Conservation (phyloP, 2,113 vertebrate genomes). For the Mastomys coucha region DNA sequence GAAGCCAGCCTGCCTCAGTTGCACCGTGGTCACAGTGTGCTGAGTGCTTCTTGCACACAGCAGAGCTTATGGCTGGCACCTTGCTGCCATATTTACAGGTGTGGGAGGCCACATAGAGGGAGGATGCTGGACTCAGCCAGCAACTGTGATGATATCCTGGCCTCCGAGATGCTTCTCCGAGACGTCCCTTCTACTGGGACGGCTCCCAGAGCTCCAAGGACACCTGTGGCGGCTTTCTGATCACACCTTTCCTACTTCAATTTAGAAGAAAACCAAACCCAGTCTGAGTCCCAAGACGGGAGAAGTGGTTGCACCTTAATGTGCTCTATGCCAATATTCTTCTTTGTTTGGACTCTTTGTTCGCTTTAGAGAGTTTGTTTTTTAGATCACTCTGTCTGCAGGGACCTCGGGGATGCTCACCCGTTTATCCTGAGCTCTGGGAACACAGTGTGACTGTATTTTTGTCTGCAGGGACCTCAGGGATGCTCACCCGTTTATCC, state of each 20-base stretch:
- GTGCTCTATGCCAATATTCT: background rate
- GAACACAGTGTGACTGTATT: conserved; percentile 34
- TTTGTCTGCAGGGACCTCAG: background rate
- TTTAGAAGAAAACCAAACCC: conserved; percentile 7
- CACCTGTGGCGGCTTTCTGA: background rate
- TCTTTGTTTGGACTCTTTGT: conserved; percentile 51
- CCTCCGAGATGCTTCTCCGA: background rate
- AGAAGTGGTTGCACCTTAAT: background rate
- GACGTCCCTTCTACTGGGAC: too few relatives aligned
- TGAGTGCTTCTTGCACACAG: too few relatives aligned
- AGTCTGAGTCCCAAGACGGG: conserved; percentile 20
- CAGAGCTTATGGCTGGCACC: background rate
- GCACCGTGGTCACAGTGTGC: accelerated
- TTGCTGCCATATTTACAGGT: background rate
- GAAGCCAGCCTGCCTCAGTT: background rate
- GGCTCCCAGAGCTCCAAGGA: background rate
- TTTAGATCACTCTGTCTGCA: conserved; percentile 41
- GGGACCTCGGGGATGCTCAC: background rate
- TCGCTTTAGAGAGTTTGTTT: background rate
- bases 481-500: conserved; percentile 4
- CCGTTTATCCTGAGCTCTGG: background rate
- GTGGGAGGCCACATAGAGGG: background rate
- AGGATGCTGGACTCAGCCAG: background rate
- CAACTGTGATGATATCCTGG: background rate
- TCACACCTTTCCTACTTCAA: background rate